Base-by-base conservation (phyloP, 1,140 invertebrate species). In the Zeugodacus cucurbitae region DNA sequence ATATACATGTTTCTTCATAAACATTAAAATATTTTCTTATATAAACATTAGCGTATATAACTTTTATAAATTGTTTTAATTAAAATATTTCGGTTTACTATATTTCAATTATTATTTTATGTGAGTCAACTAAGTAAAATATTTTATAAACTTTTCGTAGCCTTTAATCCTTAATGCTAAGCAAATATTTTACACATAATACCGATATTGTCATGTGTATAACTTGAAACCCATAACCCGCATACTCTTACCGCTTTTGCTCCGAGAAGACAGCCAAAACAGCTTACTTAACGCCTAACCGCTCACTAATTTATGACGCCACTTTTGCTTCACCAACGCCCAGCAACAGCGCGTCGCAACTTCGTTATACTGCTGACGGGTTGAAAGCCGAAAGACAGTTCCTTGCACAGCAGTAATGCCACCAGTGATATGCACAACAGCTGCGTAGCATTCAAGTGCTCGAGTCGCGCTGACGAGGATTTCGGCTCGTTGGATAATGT, bases 401-500 rank as follows among this genome's bases (percentile, higher is more conserved):
- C 88, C 29, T 88, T 86, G 32, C 87, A 86, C 82, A 89, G 78
- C 44, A 88, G 48, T 26, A 89, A 78, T 20, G 78, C 88, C 3
- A 88, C 78, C 29, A 89, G 41, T 20, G 87, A 59, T 29, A 89
- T 67, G 62, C 88, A 89, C 41, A 89, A 37, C 41, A 88, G 32
- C 26, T 89, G 88, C 34, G 62, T 34, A 59, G 34, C 22, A 32
- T n/a, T 70, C 88, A 87, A 11, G 62, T 87, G 59, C 17, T 86
- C 26, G 26, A 74, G 41, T 62, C 48, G 11, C 32, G 48, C 44
- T 0, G 89, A 87, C n/a, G 90, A 88, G 0, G 89, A 88, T 26
- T 90, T 89, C 6, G 91, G 92, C 17, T 92, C 89, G 48, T 82
- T 82, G 17, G 91, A 92, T 11, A 91, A 62, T 57, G 93, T 93